Base-by-base conservation (phyloP, 1,140 invertebrate genomes). In the Bilobella aurantiaca region DNA sequence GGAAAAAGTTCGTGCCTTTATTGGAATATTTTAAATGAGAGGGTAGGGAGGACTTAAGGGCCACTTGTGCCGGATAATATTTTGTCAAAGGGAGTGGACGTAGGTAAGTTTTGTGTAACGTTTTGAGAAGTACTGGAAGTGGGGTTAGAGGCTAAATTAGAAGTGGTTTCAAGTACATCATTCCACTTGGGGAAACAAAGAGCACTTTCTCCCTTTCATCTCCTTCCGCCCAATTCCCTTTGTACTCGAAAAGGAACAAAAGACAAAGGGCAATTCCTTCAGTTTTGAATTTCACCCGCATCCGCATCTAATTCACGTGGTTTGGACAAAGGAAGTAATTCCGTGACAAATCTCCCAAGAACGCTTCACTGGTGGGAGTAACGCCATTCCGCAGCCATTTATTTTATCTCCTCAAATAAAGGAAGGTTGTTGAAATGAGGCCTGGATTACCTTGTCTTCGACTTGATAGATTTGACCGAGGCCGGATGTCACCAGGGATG, bases 391-490 rank as follows among this genome's bases (percentile, higher is more conserved):
- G n/a, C n/a, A n/a, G n/a, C n/a, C n/a, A n/a, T n/a, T n/a, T n/a
- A n/a, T n/a, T n/a, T n/a, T n/a, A n/a, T n/a, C n/a, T n/a, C n/a
- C n/a, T n/a, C n/a, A n/a, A n/a, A n/a, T n/a, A n/a, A n/a, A n/a
- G n/a, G n/a, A n/a, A n/a, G n/a, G n/a, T n/a, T n/a, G n/a, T n/a
- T n/a, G n/a, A n/a, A n/a, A n/a, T n/a, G n/a, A n/a, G n/a, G n/a
- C n/a, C n/a, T n/a, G 21, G n/a, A n/a, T 62, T 57, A 72, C 71
- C 65, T 68, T 72, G 57, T 72, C 71, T 56, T 69, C 71, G 5
- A 59, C 67, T 47, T 72, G 67, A 21, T 31, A 21, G n/a, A 53
- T 47, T 28, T 47, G 14, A 42, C 71, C 71, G 27, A 69, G 63
- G 31, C 64, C 62, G 47, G 71, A 63, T 32, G 66, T 53, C 16